Conservation (phyloP, 2,888 invertebrate genomes). For the Sepioteuthis lessoniana region DNA sequence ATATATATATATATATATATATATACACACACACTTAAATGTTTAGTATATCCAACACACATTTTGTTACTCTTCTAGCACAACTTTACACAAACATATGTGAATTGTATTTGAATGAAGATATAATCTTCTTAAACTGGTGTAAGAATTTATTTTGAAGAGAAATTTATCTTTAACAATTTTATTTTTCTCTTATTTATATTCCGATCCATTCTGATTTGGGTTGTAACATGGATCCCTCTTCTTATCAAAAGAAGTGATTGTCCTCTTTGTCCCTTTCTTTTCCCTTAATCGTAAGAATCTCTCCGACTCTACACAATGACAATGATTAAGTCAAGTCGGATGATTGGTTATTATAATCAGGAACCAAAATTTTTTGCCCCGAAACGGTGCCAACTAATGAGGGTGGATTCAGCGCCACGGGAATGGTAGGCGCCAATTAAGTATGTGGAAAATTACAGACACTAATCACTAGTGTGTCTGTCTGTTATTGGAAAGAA, state of each 20-base stretch:
- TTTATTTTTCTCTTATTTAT: no score
- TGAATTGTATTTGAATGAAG: not conserved
- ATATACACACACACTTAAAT: not conserved
- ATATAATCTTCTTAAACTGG: not conserved
- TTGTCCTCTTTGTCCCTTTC: not conserved
- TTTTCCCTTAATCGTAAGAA: not conserved
- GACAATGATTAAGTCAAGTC: conserved; percentile 1
- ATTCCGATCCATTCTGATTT: no score
- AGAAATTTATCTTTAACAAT: not conserved
- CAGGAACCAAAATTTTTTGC: not conserved
- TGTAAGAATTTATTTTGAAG: not conserved
- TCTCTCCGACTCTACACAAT: not conserved
- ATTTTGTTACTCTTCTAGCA: no score
- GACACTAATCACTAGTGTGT: conserved; percentile 33
- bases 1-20: no score
- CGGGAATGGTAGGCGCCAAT: not conserved
- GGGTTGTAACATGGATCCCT: not conserved
- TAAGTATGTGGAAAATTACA: not conserved
- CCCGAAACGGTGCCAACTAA: not conserved
- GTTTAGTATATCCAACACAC: not conserved
- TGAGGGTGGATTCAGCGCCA: not conserved
- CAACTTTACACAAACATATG: no score
- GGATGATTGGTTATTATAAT: conserved; percentile 1
- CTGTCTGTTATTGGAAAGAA: not conserved
- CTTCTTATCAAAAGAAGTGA: not conserved